Conservation (phyloP, 2,113 vertebrate genomes). For the Hepsetus odoe region DNA sequence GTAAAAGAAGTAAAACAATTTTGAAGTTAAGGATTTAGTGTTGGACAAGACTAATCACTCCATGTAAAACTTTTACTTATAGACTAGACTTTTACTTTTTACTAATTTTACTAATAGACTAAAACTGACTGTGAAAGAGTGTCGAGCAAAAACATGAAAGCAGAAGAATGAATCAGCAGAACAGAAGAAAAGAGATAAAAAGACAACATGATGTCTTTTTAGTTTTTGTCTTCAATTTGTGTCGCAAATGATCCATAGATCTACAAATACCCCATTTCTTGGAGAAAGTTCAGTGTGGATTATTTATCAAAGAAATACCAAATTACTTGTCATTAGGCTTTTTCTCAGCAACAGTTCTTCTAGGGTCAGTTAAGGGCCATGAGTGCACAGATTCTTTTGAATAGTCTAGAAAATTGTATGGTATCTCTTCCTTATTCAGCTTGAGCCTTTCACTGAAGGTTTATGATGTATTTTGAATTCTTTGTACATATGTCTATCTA, state of each 20-base stretch:
- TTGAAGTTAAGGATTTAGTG: not conserved
- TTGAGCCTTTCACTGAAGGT: conserved; percentile 48
- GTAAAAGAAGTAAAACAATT: not conserved
- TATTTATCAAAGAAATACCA: not conserved
- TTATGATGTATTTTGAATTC: conserved; percentile 35
- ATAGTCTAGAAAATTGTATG: too few species aligned
- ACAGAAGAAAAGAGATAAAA: too few species aligned
- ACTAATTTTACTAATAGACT: too few species aligned
- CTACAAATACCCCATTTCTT: not conserved
- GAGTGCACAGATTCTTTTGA: conserved; percentile 16
- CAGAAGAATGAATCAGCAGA: too few species aligned
- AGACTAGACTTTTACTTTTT: too few species aligned
- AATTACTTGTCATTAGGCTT: conserved; percentile 1
- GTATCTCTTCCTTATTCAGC: conserved; percentile 20
- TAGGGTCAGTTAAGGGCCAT: not conserved
- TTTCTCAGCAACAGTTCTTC: not conserved
- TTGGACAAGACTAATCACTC: not conserved
- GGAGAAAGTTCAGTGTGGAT: not conserved
- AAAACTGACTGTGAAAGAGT: too few species aligned
- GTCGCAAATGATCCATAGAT: too few species aligned
- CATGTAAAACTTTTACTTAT: too few species aligned
- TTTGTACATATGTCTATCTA: conserved; percentile 14
- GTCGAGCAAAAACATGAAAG: too few species aligned
- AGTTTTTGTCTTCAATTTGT: too few species aligned
- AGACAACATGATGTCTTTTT: too few species aligned